A percentile compares a stretch with the other conserved stretches of the same genome.
phyloP scores from a whole-genome alignment of 2,888 invertebrate species.

The Cerastis leucographa region DNA sequence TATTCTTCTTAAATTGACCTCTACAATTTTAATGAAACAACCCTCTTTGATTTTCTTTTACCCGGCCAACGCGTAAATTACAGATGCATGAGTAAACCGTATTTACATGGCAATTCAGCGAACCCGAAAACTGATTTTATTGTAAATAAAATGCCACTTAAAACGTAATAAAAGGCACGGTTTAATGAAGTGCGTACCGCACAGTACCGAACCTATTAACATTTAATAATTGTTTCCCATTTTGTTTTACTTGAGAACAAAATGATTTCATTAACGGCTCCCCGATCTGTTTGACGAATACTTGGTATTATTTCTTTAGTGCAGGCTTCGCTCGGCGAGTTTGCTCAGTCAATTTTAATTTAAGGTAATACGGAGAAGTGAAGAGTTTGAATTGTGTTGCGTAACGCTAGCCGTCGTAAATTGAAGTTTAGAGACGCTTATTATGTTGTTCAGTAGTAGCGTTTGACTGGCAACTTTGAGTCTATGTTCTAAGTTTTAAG shows the following conservation, averaged over 20 bases:
- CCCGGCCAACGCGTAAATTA: conserved; percentile 50
- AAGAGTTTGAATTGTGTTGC: conserved; percentile 45
- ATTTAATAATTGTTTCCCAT: conserved; percentile 73
- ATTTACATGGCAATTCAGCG: conserved; percentile 62
- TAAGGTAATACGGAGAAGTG: conserved; percentile 43
- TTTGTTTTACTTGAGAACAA: conserved; percentile 76
- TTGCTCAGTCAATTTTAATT: conserved; percentile 67
- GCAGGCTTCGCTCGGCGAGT: conserved; percentile 65
- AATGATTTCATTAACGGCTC: conserved; percentile 74
- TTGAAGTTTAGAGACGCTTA: conserved; percentile 10
- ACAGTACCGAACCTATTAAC: conserved; percentile 66
- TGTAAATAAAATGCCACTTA: conserved; percentile 65
- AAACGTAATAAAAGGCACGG: conserved; percentile 67
- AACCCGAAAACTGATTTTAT: conserved; percentile 64
- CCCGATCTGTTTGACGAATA: conserved; percentile 73
- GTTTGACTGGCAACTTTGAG: background rate
- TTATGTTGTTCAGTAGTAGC: background rate
- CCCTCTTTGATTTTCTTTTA: conserved; percentile 53
- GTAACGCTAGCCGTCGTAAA: conserved; percentile 28
- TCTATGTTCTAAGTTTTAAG: background rate
- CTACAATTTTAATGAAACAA: conserved; percentile 43
- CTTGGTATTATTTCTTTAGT: conserved; percentile 72
- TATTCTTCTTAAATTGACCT: conserved; percentile 32
- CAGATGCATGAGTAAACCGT: conserved; percentile 48
- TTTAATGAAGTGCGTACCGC: conserved; percentile 67